phyloP scores from a whole-genome alignment of 2,797 vertebrate species.

The Lithobates pipiens region DNA sequence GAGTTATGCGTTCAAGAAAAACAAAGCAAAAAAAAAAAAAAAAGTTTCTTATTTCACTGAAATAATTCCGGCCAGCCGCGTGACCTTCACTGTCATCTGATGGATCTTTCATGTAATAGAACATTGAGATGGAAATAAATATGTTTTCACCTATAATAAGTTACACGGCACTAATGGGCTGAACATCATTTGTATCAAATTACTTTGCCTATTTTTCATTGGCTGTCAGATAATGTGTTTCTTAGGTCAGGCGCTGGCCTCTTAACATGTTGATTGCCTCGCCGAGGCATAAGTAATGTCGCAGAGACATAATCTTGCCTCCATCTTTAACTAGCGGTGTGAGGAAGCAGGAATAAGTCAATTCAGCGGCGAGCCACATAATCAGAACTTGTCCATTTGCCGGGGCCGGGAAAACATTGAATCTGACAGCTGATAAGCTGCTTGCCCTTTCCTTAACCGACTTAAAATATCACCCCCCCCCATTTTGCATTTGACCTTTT shows the following conservation, averaged over 20 bases:
- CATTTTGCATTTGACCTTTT: slow-evolving; percentile 32
- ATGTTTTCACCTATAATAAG: slow-evolving; percentile 63
- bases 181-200: slow-evolving; percentile 62
- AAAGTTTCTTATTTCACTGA: slow-evolving; percentile 20
- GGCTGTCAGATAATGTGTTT: slow-evolving; percentile 61
- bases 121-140: slow-evolving; percentile 59
- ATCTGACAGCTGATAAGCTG: slow-evolving; percentile 41
- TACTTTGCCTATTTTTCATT: slow-evolving; percentile 56
- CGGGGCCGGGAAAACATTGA: slow-evolving; percentile 12
- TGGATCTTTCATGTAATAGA: slow-evolving; percentile 53
- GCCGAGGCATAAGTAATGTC: slow-evolving; percentile 53
- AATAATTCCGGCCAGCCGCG: slow-evolving; percentile 25
- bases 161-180: slow-evolving; percentile 54
- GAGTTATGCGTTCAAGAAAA: slow-evolving; percentile 23
- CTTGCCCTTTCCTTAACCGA: slow-evolving; percentile 41
- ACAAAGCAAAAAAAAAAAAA: slow-evolving; percentile 9
- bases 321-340: slow-evolving; percentile 44
- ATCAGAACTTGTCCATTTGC: slow-evolving; percentile 40
- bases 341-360: slow-evolving; percentile 43
- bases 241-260: slow-evolving; percentile 56
- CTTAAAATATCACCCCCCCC: slow-evolving; percentile 6
- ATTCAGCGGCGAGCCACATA: slow-evolving; percentile 32
- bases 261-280: slow-evolving; percentile 59
- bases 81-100: slow-evolving; percentile 53
- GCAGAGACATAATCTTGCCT: slow-evolving; percentile 49